phyloP scores from a whole-genome alignment of 2,113 vertebrate genomes.

The Aleadryas rufinucha region DNA sequence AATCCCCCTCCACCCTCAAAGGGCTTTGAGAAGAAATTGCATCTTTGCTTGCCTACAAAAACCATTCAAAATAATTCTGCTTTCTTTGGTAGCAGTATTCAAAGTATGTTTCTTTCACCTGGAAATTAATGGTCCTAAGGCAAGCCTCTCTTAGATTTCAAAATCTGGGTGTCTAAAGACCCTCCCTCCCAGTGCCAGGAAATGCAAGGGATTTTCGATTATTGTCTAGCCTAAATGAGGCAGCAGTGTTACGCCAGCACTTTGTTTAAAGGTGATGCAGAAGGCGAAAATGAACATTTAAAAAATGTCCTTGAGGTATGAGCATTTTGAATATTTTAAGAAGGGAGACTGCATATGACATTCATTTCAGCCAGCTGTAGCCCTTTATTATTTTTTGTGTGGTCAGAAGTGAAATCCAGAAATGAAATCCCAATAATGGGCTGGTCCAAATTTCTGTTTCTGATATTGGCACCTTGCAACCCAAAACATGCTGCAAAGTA shows the following conservation, averaged over 20 bases:
- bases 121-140: not conserved
- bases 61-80: not conserved
- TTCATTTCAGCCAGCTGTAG: not conserved
- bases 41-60: not conserved
- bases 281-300: conserved; percentile 43
- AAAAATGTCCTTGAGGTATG: not conserved
- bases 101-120: not conserved
- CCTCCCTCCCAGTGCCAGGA: not conserved
- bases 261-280: conserved; percentile 18
- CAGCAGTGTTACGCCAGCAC: not conserved
- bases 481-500: not conserved
- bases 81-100: not conserved
- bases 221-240: not conserved
- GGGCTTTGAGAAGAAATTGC: not conserved
- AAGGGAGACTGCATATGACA: not conserved
- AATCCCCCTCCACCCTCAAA: not conserved
- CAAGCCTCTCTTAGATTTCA: not conserved
- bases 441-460: not conserved
- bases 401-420: not conserved
- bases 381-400: not conserved
- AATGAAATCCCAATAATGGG: not conserved
- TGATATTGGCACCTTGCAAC: not conserved
- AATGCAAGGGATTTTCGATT: not conserved
- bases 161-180: not conserved
- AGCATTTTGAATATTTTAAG: conserved; percentile 32